Percentiles rank a stretch among this genome's conserved stretches.
Evolutionary conservation across 2,113 vertebrate genomes (phyloP).

Genomic region (Vulpes vulpes): DNA sequence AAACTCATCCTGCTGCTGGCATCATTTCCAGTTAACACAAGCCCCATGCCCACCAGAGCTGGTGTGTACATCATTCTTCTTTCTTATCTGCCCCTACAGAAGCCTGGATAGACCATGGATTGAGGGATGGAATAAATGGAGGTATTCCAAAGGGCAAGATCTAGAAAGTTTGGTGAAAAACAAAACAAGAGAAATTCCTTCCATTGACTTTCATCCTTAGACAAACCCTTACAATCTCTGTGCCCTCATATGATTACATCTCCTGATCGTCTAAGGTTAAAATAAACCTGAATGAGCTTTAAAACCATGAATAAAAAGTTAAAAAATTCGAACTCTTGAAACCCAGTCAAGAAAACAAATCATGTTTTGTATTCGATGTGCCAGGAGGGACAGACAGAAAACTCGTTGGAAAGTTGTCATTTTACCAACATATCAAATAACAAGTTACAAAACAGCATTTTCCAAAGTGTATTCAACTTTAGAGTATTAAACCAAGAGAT

Average conservation of each 20-base stretch:
- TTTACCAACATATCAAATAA: slow-evolving; percentile 53
- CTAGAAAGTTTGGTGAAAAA: neutral
- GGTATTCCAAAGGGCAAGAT: neutral
- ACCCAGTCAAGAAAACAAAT: slow-evolving; percentile 46
- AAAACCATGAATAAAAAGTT: slow-evolving; percentile 42
- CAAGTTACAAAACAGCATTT: slow-evolving; percentile 10
- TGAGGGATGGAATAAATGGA: neutral
- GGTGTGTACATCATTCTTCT: neutral
- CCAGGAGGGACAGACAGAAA: slow-evolving; percentile 37
- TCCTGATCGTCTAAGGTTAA: neutral
- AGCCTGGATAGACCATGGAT: neutral
- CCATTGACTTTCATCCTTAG: slow-evolving; percentile 41
- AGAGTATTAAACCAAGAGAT: slow-evolving; percentile 50
- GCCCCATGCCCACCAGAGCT: neutral
- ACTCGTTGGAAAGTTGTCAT: slow-evolving; percentile 47
- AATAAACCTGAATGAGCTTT: neutral
- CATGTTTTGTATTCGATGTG: neutral
- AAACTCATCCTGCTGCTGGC: neutral
- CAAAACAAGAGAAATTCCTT: neutral
- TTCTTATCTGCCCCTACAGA: neutral
- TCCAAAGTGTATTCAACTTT: neutral
- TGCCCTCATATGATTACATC: slow-evolving; percentile 14
- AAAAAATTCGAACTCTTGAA: neutral
- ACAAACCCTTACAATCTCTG: neutral
- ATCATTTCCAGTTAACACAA: slow-evolving; percentile 3